Base-by-base conservation (phyloP, 1,140 invertebrate species). In the Calliopsis andreniformis region DNA sequence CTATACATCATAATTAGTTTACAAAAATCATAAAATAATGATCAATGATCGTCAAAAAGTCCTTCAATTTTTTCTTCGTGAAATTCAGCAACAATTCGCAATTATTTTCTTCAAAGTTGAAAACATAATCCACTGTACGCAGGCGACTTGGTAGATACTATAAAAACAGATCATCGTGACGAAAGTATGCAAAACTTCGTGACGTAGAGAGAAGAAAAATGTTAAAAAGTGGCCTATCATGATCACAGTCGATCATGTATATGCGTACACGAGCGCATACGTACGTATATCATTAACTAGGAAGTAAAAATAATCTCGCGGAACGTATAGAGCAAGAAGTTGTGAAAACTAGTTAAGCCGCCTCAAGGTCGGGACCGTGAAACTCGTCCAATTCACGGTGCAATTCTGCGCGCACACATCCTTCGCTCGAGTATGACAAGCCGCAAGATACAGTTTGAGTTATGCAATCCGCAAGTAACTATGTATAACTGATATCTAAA, bases 361-460 rank as follows among this genome's bases (percentile, higher is more conserved):
- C 80, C 73, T 55, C 86, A 88, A 88, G 85, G 85, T 87, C 81
- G 78, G 71, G 86, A 80, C 85, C 86, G 80, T 86, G 85, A 86
- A 87, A 86, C 86, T 83, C 69, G 80, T 82, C 51, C 81, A 78
- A 83, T 83, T 79, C 81, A 72, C 81, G 70, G 76, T 82, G 81
- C 81, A 72, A 82, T 83, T 79, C 80, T 55, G 76, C 76, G 70
- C 80, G 59, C 71, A 83, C 58, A 83, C 63, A 81, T 75, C 78
- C 72, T 85, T 72, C 61, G 67, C 79, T 67, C 42, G 66, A 16
- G 45, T 67, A 81, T 61, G 49, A 75, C 71, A 67, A 25, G 32
- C 62, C 7, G 45, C 63, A 35, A 75, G 71, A 67, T 75, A 67
- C 47, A 64, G 72, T 55, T 45, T 6, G 35, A 32, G 66, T 81